Evolutionary conservation across 2,113 vertebrate genomes (phyloP).

Genomic region (Archocentrus centrarchus): DNA sequence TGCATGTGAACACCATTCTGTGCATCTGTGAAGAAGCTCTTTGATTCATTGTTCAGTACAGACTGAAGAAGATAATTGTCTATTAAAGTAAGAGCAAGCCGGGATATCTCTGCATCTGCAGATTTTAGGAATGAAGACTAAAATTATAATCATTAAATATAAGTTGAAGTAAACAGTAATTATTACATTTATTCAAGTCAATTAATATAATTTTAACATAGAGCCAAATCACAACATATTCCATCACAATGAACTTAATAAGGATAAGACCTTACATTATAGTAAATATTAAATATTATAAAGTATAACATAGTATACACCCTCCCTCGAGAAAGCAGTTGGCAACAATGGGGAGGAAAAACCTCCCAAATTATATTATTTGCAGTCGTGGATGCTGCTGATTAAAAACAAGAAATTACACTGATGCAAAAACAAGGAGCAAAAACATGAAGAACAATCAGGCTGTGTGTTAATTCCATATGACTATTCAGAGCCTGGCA

Average conservation of each 20-base stretch:
- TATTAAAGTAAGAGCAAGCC: neutral
- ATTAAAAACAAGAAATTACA: no score
- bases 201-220: neutral
- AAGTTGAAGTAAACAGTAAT: neutral
- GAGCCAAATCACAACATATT: neutral
- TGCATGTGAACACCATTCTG: neutral
- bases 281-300: neutral
- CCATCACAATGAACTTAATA: neutral
- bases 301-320: neutral
- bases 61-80: no score
- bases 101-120: neutral
- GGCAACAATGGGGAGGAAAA: neutral
- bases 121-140: neutral
- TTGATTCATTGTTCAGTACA: rapidly evolving
- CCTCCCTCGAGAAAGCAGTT: neutral
- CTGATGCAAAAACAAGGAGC: no score
- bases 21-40: neutral
- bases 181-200: neutral
- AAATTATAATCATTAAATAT: neutral
- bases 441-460: no score
- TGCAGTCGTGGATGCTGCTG: no score
- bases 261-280: neutral
- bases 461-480: no score
- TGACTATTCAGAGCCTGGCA: no score
- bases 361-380: no score